Evolutionary conservation across 2,797 vertebrate species (phyloP).

Genomic region (Notolabrus celidotus): DNA sequence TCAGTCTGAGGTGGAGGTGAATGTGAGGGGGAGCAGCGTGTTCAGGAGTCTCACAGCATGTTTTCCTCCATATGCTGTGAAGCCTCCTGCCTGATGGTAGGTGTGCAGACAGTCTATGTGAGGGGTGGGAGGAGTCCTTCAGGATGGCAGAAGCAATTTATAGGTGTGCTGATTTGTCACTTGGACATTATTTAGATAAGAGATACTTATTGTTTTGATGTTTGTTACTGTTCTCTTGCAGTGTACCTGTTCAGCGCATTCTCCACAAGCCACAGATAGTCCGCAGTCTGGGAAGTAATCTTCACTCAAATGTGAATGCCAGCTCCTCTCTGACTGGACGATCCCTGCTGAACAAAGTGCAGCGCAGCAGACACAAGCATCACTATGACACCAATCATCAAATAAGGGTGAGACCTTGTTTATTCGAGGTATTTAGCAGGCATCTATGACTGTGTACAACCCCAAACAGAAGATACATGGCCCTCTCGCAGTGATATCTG

Average conservation of each 20-base stretch:
- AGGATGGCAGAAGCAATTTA: too few relatives aligned
- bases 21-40: too few relatives aligned
- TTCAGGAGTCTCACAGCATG: too few relatives aligned
- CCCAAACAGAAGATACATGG: background rate
- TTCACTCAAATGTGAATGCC: slow-evolving; percentile 89
- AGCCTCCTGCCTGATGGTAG: too few relatives aligned
- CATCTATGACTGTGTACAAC: background rate
- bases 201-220: too few relatives aligned
- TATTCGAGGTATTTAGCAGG: background rate
- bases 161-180: too few relatives aligned
- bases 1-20: too few relatives aligned
- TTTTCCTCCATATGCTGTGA: too few relatives aligned
- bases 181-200: too few relatives aligned
- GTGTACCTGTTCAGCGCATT: slow-evolving; percentile 95
- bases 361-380: slow-evolving; percentile 91
- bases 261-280: slow-evolving; percentile 95
- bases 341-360: slow-evolving; percentile 92
- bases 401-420: slow-evolving; percentile 84
- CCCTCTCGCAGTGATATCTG: background rate
- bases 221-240: slow-evolving; percentile 69
- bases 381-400: slow-evolving; percentile 90
- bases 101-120: too few relatives aligned
- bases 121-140: too few relatives aligned
- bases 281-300: slow-evolving; percentile 88
- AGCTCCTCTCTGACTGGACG: slow-evolving; percentile 91